A percentile compares a stretch with the other conserved stretches of the same genome.
These are phyloP conservation scores for Scolopax bukidnonensis DNA, from an alignment of 2,797 vertebrate genomes.

Conservation along the genomic window DNA sequence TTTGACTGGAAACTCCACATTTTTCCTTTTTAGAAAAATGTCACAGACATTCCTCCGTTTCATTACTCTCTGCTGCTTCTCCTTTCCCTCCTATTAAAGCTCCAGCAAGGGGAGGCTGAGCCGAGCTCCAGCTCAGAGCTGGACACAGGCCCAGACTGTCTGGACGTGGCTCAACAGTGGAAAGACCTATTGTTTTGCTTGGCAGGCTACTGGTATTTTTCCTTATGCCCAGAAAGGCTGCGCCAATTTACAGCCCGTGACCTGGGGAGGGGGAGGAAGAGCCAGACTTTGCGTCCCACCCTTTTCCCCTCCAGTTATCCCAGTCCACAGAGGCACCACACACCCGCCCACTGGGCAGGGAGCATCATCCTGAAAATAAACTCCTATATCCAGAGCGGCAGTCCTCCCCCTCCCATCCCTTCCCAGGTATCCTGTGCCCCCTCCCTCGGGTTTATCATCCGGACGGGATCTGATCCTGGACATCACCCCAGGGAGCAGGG, in stretches of 20 bases:
- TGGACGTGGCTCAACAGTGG: constrained; percentile 83
- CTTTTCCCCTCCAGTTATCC: constrained; percentile 76
- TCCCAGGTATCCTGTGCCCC: neutral
- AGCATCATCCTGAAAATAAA: neutral
- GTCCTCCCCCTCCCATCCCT: neutral
- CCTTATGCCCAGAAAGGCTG: constrained; percentile 73
- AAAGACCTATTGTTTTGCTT: constrained; percentile 83
- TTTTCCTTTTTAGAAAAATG: constrained; percentile 83
- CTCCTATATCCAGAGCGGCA: neutral
- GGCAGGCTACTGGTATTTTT: constrained; percentile 82
- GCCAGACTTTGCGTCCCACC: constrained; percentile 67
- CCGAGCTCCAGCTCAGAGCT: constrained; percentile 71
- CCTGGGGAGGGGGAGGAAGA: constrained; percentile 79
- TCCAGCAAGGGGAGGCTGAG: constrained; percentile 58
- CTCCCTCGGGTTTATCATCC: neutral
- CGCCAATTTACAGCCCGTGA: constrained; percentile 65
- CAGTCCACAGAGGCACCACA: neutral
- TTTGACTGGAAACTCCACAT: constrained; percentile 79
- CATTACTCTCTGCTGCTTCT: constrained; percentile 73
- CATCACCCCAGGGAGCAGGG: neutral
- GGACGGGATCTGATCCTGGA: neutral
- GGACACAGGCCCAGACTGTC: constrained; percentile 83
- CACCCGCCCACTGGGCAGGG: neutral
- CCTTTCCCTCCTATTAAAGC: constrained; percentile 66
- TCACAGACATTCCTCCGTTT: constrained; percentile 75